Evolutionary conservation across 30 jellyfish, hydroid and myxozoan genomes (phyloP), one percentile per base, ranked within the genome.

Genomic region (Catostylus mosaicus): DNA sequence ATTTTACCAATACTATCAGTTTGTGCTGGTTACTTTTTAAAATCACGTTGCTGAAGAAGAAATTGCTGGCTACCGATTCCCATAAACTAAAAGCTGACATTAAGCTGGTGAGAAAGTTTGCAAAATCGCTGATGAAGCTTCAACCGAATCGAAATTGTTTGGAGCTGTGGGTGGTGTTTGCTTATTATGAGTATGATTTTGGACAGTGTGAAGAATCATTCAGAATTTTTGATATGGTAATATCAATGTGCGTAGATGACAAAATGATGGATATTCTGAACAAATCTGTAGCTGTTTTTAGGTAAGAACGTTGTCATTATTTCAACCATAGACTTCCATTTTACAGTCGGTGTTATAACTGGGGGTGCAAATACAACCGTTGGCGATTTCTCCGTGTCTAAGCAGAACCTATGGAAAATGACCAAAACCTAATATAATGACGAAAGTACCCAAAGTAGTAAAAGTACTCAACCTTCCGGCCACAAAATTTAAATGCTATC

Each of bases 1-100:
- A 45, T 3, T 66, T 68, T 36, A 47, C 78, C 12, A 80, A 72
- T 36, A 24, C 38, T 8, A 23, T 93, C 46, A 54, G 91, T 32
- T 91, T 67, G 69, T 57, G 85, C 47, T 88, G 97, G 96, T 73
- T 93, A 6, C 89, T 88, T 30, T 87, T 93, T 82, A 96, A 93
- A 70, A 35, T 83, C 48, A 36, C 74, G 68, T 78, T 82, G 30
- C 48, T 85, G 70, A 50, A 88, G 36, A n/a, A 20, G 63, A 63
- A 33, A 20, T 19, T 27, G 23, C 65, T 32, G 0, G n/a, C 35
- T 22, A 50, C 60, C 30, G 62, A 33, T 23, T 61, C 77, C 12
- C 75, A 47, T 2, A 54, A 47, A 57, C 29, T 29, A n/a, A 84
- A 78, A 52, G 30, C 27, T 22, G 79, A 31, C 34, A 35, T 85